These are phyloP conservation scores for Brienomyrus brachyistius DNA, from an alignment of 2,113 vertebrate genomes.

Conservation along the genomic window DNA sequence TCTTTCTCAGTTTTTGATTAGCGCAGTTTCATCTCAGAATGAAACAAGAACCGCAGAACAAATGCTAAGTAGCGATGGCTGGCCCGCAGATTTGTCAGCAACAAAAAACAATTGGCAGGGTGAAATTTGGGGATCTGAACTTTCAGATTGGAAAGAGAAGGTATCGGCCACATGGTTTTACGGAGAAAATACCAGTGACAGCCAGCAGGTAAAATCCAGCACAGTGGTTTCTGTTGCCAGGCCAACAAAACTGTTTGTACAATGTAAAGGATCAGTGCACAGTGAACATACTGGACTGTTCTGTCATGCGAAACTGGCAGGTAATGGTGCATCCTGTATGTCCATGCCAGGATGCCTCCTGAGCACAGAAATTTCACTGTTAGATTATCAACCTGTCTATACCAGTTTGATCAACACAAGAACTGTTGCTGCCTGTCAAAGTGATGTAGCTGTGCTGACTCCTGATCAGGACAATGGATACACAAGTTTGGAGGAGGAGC, in stretches of 20 bases:
- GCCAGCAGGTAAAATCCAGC: conserved; percentile 17
- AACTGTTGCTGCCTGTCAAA: conserved; percentile 27
- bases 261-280: conserved; percentile 25
- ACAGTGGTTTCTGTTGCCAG: conserved; percentile 27
- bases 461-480: conserved; percentile 81
- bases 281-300: conserved; percentile 50
- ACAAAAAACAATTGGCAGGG: conserved; percentile 38
- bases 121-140: conserved; percentile 33
- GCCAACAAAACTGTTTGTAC: conserved; percentile 34
- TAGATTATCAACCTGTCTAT: conserved; percentile 17
- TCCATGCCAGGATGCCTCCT: conserved; percentile 31
- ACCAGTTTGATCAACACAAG: conserved; percentile 20
- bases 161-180: conserved; percentile 21
- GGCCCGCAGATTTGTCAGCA: not conserved
- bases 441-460: conserved; percentile 46
- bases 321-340: conserved; percentile 36
- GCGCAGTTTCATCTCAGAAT: conserved; percentile 25
- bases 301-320: conserved; percentile 35
- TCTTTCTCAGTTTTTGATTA: conserved; percentile 38
- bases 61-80: conserved; percentile 7
- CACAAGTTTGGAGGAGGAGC: conserved; percentile 82
- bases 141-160: conserved; percentile 24
- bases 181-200: conserved; percentile 16
- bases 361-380: conserved; percentile 17
- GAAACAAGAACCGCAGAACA: not conserved